These are phyloP conservation scores for Todus mexicanus DNA, from an alignment of 2,797 vertebrate genomes.

Conservation along the genomic window DNA sequence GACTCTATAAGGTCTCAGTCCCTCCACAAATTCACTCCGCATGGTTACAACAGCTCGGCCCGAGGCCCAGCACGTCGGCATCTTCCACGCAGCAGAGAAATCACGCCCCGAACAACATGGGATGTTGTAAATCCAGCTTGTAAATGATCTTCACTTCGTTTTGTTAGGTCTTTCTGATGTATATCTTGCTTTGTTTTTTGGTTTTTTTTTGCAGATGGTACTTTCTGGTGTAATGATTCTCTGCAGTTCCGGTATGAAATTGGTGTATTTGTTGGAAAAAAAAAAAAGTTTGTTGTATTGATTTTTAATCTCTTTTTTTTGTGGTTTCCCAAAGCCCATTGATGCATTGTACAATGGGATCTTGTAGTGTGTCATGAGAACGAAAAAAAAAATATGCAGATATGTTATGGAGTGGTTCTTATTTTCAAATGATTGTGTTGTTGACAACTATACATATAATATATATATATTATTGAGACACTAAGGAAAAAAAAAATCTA, in stretches of 20 bases:
- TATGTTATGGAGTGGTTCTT: constrained; percentile 79
- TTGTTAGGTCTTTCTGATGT: constrained; percentile 81
- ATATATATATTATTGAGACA: constrained; percentile 57
- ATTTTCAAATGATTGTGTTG: constrained; percentile 77
- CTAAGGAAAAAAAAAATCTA: constrained; percentile 65
- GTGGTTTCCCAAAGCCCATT: constrained; percentile 81
- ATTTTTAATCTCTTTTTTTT: constrained; percentile 13
- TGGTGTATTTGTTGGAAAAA: constrained; percentile 82
- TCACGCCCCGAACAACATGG: constrained; percentile 16
- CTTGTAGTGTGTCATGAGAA: constrained; percentile 86
- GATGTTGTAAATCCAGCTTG: constrained; percentile 79
- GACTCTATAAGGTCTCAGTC: not conserved
- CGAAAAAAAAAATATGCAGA: constrained; percentile 86
- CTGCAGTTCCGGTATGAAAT: constrained; percentile 80
- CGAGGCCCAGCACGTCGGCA: not conserved
- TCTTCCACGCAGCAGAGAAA: constrained; percentile 8
- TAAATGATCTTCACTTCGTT: constrained; percentile 78
- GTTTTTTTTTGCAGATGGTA: constrained; percentile 67
- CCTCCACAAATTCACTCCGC: not conserved
- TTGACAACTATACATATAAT: constrained; percentile 57
- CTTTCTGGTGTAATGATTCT: constrained; percentile 83
- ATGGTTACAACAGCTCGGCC: not conserved
- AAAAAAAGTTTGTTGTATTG: constrained; percentile 53
- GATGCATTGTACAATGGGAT: constrained; percentile 89
- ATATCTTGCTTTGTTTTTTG: constrained; percentile 60